These are phyloP conservation scores for Premnoplex brunnescens DNA, from an alignment of 2,797 vertebrate genomes.

Conservation along the genomic window DNA sequence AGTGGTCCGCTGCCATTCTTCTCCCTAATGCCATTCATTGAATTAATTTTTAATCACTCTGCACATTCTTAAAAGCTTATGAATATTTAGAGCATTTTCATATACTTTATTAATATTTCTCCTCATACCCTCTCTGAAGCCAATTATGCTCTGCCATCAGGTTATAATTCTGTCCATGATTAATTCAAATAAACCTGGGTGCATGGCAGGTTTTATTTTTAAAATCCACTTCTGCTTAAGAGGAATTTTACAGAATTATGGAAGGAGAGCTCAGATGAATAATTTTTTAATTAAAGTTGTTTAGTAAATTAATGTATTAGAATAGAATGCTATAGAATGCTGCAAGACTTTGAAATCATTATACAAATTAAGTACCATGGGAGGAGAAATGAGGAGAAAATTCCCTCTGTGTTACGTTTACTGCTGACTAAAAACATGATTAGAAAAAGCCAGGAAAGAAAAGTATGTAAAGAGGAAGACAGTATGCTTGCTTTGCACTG, in stretches of 20 bases:
- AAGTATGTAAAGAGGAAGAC: not conserved
- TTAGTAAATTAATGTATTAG: not conserved
- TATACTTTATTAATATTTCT: conserved; percentile 38
- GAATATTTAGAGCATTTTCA: conserved; percentile 32
- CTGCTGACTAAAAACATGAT: not conserved
- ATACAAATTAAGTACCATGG: not conserved
- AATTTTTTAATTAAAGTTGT: not conserved
- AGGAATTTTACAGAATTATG: not conserved
- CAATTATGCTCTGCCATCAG: not conserved
- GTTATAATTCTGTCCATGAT: not conserved
- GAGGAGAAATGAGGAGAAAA: not conserved
- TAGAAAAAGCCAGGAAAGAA: not conserved
- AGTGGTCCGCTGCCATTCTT: not conserved
- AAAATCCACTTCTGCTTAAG: not conserved
- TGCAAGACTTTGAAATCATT: not conserved
- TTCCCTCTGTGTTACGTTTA: not conserved
- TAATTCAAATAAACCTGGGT: conserved; percentile 18
- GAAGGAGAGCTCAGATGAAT: not conserved
- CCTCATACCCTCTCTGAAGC: not conserved
- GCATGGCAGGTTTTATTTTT: not conserved
- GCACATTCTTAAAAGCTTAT: conserved; percentile 23
- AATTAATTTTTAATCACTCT: conserved; percentile 43
- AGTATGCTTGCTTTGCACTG: not conserved
- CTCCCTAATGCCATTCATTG: not conserved
- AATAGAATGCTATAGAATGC: not conserved